Evolutionary conservation across 2,888 invertebrate species (phyloP).

Genomic region (Rhagium mordax): DNA sequence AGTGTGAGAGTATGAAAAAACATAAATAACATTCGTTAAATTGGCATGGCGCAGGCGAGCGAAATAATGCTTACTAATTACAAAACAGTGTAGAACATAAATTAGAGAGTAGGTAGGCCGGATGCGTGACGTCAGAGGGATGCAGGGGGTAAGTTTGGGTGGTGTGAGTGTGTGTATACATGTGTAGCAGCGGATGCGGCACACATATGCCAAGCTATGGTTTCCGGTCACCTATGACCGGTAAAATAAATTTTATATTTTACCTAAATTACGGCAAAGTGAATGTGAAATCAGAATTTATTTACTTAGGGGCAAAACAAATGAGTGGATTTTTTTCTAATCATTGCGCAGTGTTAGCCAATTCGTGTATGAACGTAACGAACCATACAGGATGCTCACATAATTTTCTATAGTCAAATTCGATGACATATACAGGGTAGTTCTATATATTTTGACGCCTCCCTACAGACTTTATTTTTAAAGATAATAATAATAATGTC

Average conservation of each 20-base stretch:
- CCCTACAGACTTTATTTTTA: no score
- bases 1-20: conserved; percentile 30
- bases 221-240: conserved; percentile 69
- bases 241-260: conserved; percentile 29
- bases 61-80: conserved; percentile 53
- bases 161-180: conserved; percentile 46
- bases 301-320: not conserved
- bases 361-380: not conserved
- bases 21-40: conserved; percentile 39
- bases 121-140: conserved; percentile 57
- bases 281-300: not conserved
- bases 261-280: conserved; percentile 23
- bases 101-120: conserved; percentile 52
- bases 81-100: conserved; percentile 55
- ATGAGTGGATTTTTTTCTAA: not conserved
- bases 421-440: no score
- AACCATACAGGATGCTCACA: not conserved
- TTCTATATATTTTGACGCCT: no score
- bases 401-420: no score
- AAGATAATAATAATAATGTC: no score
- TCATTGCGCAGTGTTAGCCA: not conserved
- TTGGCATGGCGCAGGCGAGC: conserved; percentile 16
- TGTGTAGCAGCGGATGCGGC: conserved; percentile 63
- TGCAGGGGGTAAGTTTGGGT: conserved; percentile 56
- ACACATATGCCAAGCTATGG: conserved; percentile 66